phyloP scores from a whole-genome alignment of 2,797 vertebrate species.

The Thamnophis elegans region DNA sequence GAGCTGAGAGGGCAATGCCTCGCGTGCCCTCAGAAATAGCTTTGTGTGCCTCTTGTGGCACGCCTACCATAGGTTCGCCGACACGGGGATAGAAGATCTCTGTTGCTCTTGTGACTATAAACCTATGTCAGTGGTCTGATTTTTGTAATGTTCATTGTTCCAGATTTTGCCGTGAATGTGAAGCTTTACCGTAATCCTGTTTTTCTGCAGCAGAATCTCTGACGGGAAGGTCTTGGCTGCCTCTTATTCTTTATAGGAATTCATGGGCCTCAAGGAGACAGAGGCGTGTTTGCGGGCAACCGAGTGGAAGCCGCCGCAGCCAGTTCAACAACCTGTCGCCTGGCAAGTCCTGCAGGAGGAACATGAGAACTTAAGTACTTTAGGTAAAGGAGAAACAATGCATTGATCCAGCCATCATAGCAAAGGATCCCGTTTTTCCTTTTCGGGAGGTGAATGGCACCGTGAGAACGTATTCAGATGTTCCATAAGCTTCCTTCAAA shows the following conservation, averaged over 20 bases:
- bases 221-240: neutral
- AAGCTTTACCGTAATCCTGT: neutral
- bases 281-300: neutral
- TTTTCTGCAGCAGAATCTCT: neutral
- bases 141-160: neutral
- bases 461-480: neutral
- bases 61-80: too few relatives aligned
- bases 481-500: neutral
- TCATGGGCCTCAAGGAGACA: neutral
- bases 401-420: too few relatives aligned
- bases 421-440: neutral
- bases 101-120: neutral
- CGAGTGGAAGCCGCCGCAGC: neutral
- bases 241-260: neutral
- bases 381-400: neutral
- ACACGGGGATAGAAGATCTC: too few relatives aligned
- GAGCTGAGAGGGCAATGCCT: too few relatives aligned
- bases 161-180: neutral
- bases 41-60: too few relatives aligned
- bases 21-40: too few relatives aligned
- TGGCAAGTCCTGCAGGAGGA: neutral
- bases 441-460: neutral
- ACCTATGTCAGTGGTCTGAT: neutral
- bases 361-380: neutral
- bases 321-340: neutral